These are phyloP conservation scores for Oscheius onirici DNA, from an alignment of 2,888 invertebrate genomes.

Conservation along the genomic window DNA sequence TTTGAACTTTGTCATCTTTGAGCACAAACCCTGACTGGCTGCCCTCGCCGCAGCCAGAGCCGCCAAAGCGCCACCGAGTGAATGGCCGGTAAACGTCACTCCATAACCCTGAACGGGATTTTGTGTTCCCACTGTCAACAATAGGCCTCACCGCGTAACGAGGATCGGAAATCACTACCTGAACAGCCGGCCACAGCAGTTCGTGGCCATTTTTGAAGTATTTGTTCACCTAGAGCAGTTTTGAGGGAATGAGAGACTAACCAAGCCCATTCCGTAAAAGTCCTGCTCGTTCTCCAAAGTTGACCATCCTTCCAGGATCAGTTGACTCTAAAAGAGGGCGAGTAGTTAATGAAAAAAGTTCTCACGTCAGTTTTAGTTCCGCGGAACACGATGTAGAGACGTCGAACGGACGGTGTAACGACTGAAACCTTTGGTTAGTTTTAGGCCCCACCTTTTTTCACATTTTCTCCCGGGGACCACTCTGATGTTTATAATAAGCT, in stretches of 20 bases:
- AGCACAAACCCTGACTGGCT: conserved; percentile 38
- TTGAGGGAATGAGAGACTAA: conserved; percentile 7
- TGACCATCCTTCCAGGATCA: conserved; percentile 62
- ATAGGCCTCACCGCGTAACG: conserved; percentile 40
- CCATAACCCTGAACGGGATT: conserved; percentile 48
- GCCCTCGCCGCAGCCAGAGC: conserved; percentile 53
- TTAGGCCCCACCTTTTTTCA: too few relatives aligned
- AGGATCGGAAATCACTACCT: conserved; percentile 44
- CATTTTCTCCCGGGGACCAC: too few relatives aligned
- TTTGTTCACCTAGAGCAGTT: conserved; percentile 56
- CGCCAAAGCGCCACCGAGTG: conserved; percentile 66
- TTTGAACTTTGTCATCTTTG: neutral
- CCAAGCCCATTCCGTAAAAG: conserved; percentile 64
- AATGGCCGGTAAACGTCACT: conserved; percentile 67
- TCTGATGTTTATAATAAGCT: too few relatives aligned
- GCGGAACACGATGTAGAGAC: conserved; percentile 43
- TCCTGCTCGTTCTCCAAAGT: conserved; percentile 53
- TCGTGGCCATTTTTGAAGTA: conserved; percentile 64
- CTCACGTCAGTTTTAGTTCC: conserved; percentile 47
- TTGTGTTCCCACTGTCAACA: neutral
- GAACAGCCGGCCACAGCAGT: conserved; percentile 58
- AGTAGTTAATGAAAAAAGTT: neutral
- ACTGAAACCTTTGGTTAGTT: conserved; percentile 23
- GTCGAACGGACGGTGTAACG: conserved; percentile 29
- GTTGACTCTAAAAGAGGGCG: conserved; percentile 49